phyloP scores from a whole-genome alignment of 2,113 vertebrate species.

The Stigmatopora argus region DNA sequence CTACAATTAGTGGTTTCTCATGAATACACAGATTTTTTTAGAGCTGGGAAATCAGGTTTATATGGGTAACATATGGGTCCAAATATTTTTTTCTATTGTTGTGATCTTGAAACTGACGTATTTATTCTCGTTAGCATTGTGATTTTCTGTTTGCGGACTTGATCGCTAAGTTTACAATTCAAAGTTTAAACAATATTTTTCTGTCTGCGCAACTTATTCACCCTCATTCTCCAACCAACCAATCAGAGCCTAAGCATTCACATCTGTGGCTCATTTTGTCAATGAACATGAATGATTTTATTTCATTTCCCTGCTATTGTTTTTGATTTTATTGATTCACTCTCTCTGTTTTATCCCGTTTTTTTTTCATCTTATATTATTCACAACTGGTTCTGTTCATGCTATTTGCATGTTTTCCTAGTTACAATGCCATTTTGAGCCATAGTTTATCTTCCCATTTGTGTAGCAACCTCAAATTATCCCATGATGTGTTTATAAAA shows the following conservation, averaged over 20 bases:
- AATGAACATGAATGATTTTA: neutral
- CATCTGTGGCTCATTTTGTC: neutral
- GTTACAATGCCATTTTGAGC: neutral
- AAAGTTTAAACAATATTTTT: neutral
- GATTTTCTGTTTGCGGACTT: neutral
- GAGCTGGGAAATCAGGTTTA: conserved; percentile 19
- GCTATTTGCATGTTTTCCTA: neutral
- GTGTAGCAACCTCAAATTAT: neutral
- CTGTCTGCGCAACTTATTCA: neutral
- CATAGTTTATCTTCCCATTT: neutral
- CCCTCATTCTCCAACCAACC: neutral
- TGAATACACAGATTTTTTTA: conserved; percentile 20
- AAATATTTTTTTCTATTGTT: conserved; percentile 9
- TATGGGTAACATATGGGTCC: conserved; percentile 23
- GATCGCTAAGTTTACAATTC: conserved; percentile 20
- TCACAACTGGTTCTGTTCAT: neutral
- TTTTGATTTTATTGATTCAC: neutral
- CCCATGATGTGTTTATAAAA: neutral
- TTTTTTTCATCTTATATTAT: too few relatives aligned
- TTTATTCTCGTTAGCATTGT: neutral
- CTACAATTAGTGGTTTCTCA: conserved; percentile 25
- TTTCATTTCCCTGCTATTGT: neutral
- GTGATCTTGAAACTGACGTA: neutral
- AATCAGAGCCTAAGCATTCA: neutral
- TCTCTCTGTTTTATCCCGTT: neutral